phyloP scores from a whole-genome alignment of 1,140 invertebrate genomes.

The Aphaenogaster rudis region DNA sequence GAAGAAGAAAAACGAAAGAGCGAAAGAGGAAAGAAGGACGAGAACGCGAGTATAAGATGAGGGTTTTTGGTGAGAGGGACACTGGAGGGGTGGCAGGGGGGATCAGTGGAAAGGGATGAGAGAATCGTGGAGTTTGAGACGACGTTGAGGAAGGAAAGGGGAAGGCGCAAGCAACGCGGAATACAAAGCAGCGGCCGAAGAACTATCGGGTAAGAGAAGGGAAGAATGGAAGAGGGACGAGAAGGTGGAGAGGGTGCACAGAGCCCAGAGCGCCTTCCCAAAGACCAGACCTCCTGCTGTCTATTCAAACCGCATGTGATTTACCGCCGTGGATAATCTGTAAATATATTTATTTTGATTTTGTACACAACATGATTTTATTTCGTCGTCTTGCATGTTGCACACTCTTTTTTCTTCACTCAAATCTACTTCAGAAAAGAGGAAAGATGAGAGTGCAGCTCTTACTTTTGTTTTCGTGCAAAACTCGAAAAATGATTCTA shows the following conservation, averaged over 20 bases:
- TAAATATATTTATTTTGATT: slow-evolving; percentile 87
- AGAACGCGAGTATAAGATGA: slow-evolving; percentile 71
- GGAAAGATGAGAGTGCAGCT: background rate
- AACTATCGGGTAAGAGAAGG: slow-evolving; percentile 75
- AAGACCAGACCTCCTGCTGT: slow-evolving; percentile 83
- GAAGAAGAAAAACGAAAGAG: slow-evolving; percentile 65
- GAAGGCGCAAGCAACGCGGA: slow-evolving; percentile 80
- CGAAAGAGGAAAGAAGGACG: slow-evolving; percentile 34
- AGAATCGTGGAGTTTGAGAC: slow-evolving; percentile 75
- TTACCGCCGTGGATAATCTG: slow-evolving; percentile 86
- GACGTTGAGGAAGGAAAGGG: slow-evolving; percentile 61
- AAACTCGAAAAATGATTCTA: slow-evolving; percentile 68
- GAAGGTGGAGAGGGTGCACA: slow-evolving; percentile 55
- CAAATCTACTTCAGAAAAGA: slow-evolving; percentile 9
- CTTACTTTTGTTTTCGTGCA: slow-evolving; percentile 76
- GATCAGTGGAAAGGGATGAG: slow-evolving; percentile 71
- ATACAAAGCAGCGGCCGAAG: slow-evolving; percentile 84
- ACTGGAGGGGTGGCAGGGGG: slow-evolving; percentile 20
- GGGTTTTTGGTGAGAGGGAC: slow-evolving; percentile 75
- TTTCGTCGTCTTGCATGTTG: slow-evolving; percentile 64
- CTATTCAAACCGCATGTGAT: slow-evolving; percentile 85
- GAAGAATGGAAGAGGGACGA: slow-evolving; percentile 57
- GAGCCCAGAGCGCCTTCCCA: slow-evolving; percentile 55
- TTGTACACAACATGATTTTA: slow-evolving; percentile 82
- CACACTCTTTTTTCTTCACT: slow-evolving; percentile 25